Base-by-base conservation (phyloP, 1,140 invertebrate species). In the Drosophila repleta region DNA sequence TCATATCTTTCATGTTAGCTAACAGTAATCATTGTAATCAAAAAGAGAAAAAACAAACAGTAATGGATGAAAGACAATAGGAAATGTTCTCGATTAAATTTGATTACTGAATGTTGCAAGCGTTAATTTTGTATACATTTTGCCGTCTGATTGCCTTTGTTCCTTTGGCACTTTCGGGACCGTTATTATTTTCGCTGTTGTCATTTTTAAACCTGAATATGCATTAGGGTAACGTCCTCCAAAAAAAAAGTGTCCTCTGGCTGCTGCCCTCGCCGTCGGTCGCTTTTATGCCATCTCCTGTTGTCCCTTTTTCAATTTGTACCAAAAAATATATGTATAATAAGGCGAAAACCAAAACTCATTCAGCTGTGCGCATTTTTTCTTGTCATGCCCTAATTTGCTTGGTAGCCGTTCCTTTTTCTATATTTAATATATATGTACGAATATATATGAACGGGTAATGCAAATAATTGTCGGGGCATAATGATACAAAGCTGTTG, bases 181-280 rank as follows among this genome's bases (percentile, higher is more conserved):
- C 81, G 57, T 85, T 85, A 58, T 84, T 65, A 68, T 66, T 66
- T 55, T 61, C 53, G 45, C 64, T 53, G 49, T 84, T 85, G 78
- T 78, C 83, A 87, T 87, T 87, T 75, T 72, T 78, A 72, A 87
- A 87, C 71, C 78, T 88, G 82, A 87, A 88, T 87, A 87, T 77
- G 79, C 64, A 69, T 68, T 72, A 61, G 55, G 49, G 53, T 64
- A 58, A 66, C 17, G 37, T 46, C 51, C 26, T 63, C 68, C 58
- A 46, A 69, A 43, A 43, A 43, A 21, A 60, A 71, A 67, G 63
- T 77, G 73, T 77, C 65, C 81, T 58, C 71, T 46, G 80, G 73
- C 64, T 51, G 61, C 37, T 39, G 20, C 24, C 17, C 10, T 29
- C 10, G 18, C 10, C 29, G 21, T 21, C 43, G 26, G 51, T 51